A percentile compares a stretch with the other conserved stretches of the same genome.
These are phyloP conservation scores for Automeris io DNA, from an alignment of 2,888 invertebrate genomes.

Conservation along the genomic window DNA sequence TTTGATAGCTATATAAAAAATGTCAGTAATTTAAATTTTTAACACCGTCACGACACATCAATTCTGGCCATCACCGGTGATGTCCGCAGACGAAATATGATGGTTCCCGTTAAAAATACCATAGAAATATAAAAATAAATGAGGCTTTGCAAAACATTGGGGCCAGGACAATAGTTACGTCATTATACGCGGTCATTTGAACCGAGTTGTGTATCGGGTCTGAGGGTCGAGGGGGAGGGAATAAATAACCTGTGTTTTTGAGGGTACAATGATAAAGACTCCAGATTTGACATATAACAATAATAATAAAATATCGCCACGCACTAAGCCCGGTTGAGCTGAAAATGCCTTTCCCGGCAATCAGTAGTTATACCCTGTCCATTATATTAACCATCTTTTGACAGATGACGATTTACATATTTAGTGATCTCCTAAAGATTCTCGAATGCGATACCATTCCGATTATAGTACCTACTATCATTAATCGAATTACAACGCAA, in stretches of 20 bases:
- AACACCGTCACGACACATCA: slow-evolving; percentile 52
- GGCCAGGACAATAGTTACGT: slow-evolving; percentile 72
- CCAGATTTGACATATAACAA: too few species aligned
- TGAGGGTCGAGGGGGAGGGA: slow-evolving; percentile 35
- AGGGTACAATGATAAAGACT: slow-evolving; percentile 44
- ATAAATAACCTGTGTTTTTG: slow-evolving; percentile 56
- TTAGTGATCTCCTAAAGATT: too few species aligned
- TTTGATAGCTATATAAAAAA: slow-evolving; percentile 21
- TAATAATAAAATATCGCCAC: too few species aligned
- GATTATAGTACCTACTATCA: too few species aligned
- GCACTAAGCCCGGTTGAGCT: too few species aligned
- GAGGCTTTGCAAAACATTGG: slow-evolving; percentile 62
- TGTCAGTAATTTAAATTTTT: slow-evolving; percentile 39
- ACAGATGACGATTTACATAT: too few species aligned
- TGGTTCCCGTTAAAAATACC: slow-evolving; percentile 51
- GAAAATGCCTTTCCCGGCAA: too few species aligned
- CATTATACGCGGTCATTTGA: slow-evolving; percentile 74
- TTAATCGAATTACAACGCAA: too few species aligned
- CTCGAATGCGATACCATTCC: too few species aligned
- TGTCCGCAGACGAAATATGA: slow-evolving; percentile 2
- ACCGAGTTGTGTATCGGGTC: slow-evolving; percentile 41
- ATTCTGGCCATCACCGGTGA: slow-evolving; percentile 37
- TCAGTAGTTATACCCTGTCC: too few species aligned
- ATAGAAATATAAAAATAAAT: slow-evolving; percentile 68
- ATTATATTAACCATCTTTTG: too few species aligned